These are phyloP conservation scores for Lindbergichthys nudifrons DNA, from an alignment of 2,797 vertebrate genomes.

Conservation along the genomic window DNA sequence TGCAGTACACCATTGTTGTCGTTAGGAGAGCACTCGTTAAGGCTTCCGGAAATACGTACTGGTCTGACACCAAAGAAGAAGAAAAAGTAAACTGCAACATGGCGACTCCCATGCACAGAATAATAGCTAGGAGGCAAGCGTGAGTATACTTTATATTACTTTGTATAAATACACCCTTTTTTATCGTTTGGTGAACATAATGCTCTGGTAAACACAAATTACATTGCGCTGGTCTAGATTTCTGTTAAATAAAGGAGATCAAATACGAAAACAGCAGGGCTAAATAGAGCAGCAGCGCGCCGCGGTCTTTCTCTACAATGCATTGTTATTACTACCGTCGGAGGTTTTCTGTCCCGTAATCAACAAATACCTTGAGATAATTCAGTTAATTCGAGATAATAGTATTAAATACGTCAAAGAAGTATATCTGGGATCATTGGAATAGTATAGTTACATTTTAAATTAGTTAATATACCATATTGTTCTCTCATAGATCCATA, in stretches of 20 bases:
- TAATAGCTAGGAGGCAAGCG: constrained; percentile 95
- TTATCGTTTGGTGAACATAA: accelerated
- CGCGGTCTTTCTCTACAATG: constrained; percentile 9
- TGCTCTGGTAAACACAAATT: background rate
- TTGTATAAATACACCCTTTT: accelerated
- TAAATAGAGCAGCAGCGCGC: background rate
- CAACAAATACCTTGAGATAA: accelerated
- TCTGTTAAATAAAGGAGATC: accelerated
- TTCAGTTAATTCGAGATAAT: background rate
- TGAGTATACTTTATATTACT: constrained; percentile 79
- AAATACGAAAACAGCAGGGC: no score
- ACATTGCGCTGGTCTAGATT: background rate
- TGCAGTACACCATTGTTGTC: background rate
- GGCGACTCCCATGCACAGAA: constrained; percentile 98
- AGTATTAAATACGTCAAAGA: no score
- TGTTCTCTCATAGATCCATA: no score
- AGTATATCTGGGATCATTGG: no score
- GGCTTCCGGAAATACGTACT: constrained; percentile 17
- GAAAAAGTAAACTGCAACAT: constrained; percentile 84
- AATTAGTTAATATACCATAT: no score
- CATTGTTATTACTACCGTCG: background rate
- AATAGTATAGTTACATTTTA: no score
- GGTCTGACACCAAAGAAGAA: constrained; percentile 41
- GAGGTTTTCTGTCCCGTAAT: background rate
- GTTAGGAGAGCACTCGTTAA: background rate